Conservation (phyloP, 2,888 invertebrate species). For the Psococerastis gibbosa region DNA sequence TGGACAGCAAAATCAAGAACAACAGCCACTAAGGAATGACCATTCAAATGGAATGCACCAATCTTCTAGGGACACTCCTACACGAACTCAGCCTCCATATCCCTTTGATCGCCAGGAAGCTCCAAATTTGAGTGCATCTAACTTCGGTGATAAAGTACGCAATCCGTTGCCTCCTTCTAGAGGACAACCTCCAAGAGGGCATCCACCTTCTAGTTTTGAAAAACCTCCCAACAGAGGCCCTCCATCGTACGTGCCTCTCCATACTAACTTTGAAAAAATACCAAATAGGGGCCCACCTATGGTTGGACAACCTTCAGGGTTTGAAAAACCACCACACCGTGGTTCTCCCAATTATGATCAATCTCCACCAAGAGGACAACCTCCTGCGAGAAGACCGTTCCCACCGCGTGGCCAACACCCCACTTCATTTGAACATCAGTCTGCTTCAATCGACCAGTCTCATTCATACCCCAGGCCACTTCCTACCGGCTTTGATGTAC, state of each 20-base stretch:
- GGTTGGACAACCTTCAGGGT: neutral
- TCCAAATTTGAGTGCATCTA: neutral
- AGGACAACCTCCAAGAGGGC: neutral
- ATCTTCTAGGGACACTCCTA: neutral
- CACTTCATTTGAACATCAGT: neutral
- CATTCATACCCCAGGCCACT: neutral
- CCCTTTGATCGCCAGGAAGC: neutral
- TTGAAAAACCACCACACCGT: neutral
- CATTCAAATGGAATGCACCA: neutral
- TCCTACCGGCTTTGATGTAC: neutral
- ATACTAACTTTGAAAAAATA: too few species aligned
- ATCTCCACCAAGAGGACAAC: neutral
- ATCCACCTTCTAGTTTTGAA: neutral
- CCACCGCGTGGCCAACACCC: neutral
- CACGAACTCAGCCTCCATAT: neutral
- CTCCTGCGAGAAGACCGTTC: neutral
- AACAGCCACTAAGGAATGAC: neutral
- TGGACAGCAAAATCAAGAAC: neutral
- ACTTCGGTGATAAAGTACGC: neutral
- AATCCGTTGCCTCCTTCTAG: neutral
- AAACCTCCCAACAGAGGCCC: neutral
- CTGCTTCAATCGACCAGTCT: neutral
- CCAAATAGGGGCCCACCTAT: neutral
- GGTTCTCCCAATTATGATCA: neutral
- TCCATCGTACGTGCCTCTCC: too few species aligned